phyloP scores from a whole-genome alignment of 2,888 invertebrate genomes.

The Abscondita cerata region DNA sequence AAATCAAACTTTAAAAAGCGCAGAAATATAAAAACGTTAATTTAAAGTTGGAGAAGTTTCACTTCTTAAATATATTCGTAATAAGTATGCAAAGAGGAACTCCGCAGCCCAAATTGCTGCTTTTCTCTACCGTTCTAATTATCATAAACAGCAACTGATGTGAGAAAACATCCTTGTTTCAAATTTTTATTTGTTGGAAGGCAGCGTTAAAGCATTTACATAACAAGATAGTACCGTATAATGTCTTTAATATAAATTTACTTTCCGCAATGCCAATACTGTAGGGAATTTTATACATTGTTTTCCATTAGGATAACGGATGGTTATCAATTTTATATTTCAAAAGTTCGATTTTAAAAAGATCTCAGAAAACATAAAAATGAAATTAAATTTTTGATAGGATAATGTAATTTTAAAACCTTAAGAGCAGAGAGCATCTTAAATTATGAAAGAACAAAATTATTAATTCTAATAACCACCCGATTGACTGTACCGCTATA shows the following conservation, averaged over 20 bases:
- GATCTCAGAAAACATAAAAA: too few species aligned
- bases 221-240: too few species aligned
- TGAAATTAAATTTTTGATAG: too few species aligned
- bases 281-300: slow-evolving; percentile 8
- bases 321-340: slow-evolving; percentile 4
- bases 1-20: too few species aligned
- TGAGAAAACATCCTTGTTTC: not conserved
- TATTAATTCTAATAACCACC: too few species aligned
- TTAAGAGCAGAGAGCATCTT: too few species aligned
- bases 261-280: too few species aligned
- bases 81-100: slow-evolving; percentile 12
- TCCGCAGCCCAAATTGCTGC: slow-evolving; percentile 12
- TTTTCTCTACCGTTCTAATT: slow-evolving; percentile 12
- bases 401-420: too few species aligned
- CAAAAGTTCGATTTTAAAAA: not conserved
- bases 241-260: too few species aligned
- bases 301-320: slow-evolving; percentile 9
- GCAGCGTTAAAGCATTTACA: not conserved
- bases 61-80: slow-evolving; percentile 1
- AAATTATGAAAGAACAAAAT: too few species aligned
- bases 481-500: too few species aligned
- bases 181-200: slow-evolving; percentile 5
- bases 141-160: slow-evolving; percentile 21
- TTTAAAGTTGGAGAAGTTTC: not conserved
- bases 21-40: too few species aligned